These are phyloP conservation scores for Thecophora atra DNA, from an alignment of 2,888 invertebrate genomes.

Conservation along the genomic window DNA sequence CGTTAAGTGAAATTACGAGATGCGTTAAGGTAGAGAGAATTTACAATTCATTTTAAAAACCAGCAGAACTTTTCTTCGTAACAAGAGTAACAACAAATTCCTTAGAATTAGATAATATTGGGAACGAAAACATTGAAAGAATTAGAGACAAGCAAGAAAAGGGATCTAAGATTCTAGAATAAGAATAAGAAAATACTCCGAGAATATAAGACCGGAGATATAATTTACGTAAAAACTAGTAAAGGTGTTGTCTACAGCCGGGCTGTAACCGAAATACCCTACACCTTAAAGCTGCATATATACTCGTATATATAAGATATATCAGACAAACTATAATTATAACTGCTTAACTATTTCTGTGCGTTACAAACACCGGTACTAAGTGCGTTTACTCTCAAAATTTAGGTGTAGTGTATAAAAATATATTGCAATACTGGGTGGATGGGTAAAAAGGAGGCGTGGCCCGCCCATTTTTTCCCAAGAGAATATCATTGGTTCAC, in stretches of 20 bases:
- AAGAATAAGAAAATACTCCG: slow-evolving; percentile 38
- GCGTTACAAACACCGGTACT: too few species aligned
- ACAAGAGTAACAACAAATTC: slow-evolving; percentile 30
- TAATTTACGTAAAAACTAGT: slow-evolving; percentile 39
- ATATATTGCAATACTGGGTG: too few species aligned
- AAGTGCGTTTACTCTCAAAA: too few species aligned
- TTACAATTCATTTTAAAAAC: slow-evolving; percentile 24
- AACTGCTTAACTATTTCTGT: too few species aligned
- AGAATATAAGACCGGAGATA: slow-evolving; percentile 38
- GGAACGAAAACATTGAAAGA: slow-evolving; percentile 31
- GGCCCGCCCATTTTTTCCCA: too few species aligned
- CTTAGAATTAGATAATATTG: slow-evolving; percentile 24
- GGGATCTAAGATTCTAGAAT: slow-evolving; percentile 37
- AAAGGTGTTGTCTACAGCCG: slow-evolving; percentile 37
- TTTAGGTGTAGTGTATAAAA: too few species aligned
- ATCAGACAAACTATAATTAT: too few species aligned
- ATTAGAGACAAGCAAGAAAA: slow-evolving; percentile 34
- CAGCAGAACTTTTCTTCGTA: slow-evolving; percentile 35
- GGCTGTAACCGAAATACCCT: too few species aligned
- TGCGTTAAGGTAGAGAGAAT: slow-evolving; percentile 37
- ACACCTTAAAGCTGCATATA: too few species aligned
- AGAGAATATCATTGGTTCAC: too few species aligned
- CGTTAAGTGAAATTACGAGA: slow-evolving; percentile 40
- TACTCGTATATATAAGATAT: too few species aligned
- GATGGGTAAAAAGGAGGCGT: too few species aligned